phyloP scores from a whole-genome alignment of 2,797 vertebrate genomes.

The Prionace glauca region DNA sequence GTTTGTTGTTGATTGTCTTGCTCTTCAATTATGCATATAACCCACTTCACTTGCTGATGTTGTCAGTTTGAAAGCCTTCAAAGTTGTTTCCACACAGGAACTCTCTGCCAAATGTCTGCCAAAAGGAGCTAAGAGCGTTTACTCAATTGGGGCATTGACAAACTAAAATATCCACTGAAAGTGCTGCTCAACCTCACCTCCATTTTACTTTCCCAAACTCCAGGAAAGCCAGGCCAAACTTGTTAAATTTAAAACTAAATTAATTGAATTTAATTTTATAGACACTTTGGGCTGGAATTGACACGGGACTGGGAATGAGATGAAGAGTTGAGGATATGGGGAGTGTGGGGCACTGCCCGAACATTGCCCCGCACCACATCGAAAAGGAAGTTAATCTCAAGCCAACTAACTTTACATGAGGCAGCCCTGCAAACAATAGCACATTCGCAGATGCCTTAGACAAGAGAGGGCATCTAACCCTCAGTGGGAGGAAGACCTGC shows the following conservation, averaged over 20 bases:
- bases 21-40: neutral
- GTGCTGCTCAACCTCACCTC: neutral
- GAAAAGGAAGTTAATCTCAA: no score
- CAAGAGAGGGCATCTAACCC: no score
- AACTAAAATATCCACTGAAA: neutral
- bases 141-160: neutral
- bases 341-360: no score
- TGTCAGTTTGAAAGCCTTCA: neutral
- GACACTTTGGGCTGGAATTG: neutral
- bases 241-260: neutral
- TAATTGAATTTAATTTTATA: neutral
- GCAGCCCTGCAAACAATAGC: no score
- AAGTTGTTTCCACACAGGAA: neutral
- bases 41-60: neutral
- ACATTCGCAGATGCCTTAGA: no score
- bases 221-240: no score
- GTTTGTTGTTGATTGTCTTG: neutral
- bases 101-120: neutral
- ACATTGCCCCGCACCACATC: no score
- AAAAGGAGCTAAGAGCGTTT: neutral
- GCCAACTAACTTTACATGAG: no score
- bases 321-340: no score
- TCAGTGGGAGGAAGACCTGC: no score
- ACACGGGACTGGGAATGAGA: no score
- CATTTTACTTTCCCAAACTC: neutral